phyloP scores from a whole-genome alignment of 2,113 vertebrate species.

The Neolamprologus variostigma region DNA sequence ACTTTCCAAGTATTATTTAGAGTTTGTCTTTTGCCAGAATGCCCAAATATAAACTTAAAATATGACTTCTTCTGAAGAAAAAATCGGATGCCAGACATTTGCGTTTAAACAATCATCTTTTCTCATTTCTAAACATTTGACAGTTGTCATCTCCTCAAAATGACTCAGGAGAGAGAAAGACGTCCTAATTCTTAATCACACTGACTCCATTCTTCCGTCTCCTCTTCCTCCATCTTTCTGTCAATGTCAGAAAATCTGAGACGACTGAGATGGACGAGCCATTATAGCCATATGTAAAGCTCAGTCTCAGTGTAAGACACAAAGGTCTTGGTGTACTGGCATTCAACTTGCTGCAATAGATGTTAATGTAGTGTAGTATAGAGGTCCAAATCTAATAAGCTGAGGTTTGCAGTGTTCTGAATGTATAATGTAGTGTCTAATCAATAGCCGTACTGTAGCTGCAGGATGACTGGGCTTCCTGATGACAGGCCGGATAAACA shows the following conservation, averaged over 20 bases:
- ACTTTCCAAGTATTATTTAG: background rate
- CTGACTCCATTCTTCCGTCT: no score
- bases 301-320: background rate
- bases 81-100: background rate
- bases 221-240: background rate
- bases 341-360: background rate
- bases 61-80: background rate
- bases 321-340: background rate
- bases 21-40: background rate
- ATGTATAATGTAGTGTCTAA: conserved; percentile 22
- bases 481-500: background rate
- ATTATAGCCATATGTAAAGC: background rate
- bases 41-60: background rate
- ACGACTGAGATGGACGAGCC: background rate
- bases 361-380: background rate
- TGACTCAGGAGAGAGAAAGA: background rate
- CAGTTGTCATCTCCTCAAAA: rapidly evolving
- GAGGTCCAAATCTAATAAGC: background rate
- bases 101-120: background rate
- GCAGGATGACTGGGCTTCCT: conserved; percentile 6
- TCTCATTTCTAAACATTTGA: background rate
- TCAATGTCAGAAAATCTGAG: background rate
- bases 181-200: no score
- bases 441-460: conserved; percentile 9
- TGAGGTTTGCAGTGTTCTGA: conserved; percentile 24